These are phyloP conservation scores for Bradypodion ventrale DNA, from an alignment of 2,797 vertebrate genomes.

Conservation along the genomic window DNA sequence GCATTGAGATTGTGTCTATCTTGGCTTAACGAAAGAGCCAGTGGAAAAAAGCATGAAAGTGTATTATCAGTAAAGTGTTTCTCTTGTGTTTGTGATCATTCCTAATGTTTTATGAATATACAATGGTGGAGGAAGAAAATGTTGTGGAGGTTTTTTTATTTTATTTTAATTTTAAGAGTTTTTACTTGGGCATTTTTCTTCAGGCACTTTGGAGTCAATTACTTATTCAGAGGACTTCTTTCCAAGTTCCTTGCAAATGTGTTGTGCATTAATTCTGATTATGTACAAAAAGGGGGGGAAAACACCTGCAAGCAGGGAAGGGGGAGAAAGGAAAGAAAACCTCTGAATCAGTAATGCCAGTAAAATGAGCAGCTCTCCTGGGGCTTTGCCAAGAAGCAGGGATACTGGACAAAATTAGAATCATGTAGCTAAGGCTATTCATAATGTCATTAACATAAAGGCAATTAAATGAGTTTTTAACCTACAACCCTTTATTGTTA, in stretches of 20 bases:
- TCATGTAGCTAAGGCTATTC: slow-evolving; percentile 90
- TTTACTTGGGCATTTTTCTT: slow-evolving; percentile 76
- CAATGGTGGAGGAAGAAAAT: neutral
- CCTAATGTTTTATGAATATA: slow-evolving; percentile 86
- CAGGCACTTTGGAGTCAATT: slow-evolving; percentile 90
- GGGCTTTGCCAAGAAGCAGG: slow-evolving; percentile 84
- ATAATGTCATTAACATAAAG: slow-evolving; percentile 99
- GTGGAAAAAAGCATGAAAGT: slow-evolving; percentile 74
- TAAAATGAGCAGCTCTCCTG: slow-evolving; percentile 95
- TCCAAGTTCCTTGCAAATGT: slow-evolving; percentile 89
- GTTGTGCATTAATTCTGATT: slow-evolving; percentile 97
- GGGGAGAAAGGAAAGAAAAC: slow-evolving; percentile 64
- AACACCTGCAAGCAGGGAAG: slow-evolving; percentile 80
- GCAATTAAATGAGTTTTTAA: slow-evolving; percentile 99
- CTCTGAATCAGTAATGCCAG: slow-evolving; percentile 90
- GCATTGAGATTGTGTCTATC: slow-evolving; percentile 48
- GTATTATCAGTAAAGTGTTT: slow-evolving; percentile 80
- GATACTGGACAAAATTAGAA: slow-evolving; percentile 97
- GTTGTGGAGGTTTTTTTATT: neutral
- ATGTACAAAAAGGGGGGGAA: slow-evolving; percentile 88
- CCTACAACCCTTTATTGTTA: slow-evolving; percentile 98
- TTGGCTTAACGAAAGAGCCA: slow-evolving; percentile 42
- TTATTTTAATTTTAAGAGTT: neutral
- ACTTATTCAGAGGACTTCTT: slow-evolving; percentile 87
- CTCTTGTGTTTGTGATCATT: slow-evolving; percentile 78